Base-by-base conservation (phyloP, 2,888 invertebrate species). In the Sturmia bella region DNA sequence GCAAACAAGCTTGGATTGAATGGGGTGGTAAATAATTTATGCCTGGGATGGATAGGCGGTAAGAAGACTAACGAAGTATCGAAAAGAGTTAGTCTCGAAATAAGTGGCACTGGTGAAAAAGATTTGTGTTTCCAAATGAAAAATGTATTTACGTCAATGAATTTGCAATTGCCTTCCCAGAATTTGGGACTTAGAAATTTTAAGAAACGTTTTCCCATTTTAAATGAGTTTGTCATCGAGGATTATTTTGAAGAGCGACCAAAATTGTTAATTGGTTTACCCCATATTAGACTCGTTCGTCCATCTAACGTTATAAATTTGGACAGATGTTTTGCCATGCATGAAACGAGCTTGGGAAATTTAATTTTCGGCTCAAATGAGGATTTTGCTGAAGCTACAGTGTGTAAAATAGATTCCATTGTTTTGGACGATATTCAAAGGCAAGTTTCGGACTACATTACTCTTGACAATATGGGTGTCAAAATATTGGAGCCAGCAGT, bases 1-100 rank as follows among this genome's bases (percentile, higher is more conserved):
- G 79, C 79, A 11, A 39, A 56, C 24, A 63, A 5, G 27, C 69
- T 80, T 1, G 79, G 79, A 17, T 19, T 80, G n/a, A 5, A 69
- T 27, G 79, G 73, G n/a, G 12, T 17, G 5, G 12, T 45, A 24
- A 57, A 43, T 50, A 74, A 69, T 11, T 74, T 80, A 50, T 41
- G 69, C 17, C 76, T 77, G 3, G 56, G 68, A 11, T 81, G 73
- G 81, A 81, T 81, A 52, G 56, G 56, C 0, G 72, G 72, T 11
- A 72, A 63, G 13, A 76, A 48, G 13, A 77, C 39, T 9, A 73
- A 41, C 13, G 81, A 81, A 56, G 48, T 15, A 2, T 74, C 77
- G 17, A 73, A 32, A 17, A 68, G 56, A 6, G 32, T 82, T 7
- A 50, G 41, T 59, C 3, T 75, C 0, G 66, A 78, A 17, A 66